These are phyloP conservation scores for Listrodromus nycthemerus DNA, from an alignment of 2,888 invertebrate species.

Conservation along the genomic window DNA sequence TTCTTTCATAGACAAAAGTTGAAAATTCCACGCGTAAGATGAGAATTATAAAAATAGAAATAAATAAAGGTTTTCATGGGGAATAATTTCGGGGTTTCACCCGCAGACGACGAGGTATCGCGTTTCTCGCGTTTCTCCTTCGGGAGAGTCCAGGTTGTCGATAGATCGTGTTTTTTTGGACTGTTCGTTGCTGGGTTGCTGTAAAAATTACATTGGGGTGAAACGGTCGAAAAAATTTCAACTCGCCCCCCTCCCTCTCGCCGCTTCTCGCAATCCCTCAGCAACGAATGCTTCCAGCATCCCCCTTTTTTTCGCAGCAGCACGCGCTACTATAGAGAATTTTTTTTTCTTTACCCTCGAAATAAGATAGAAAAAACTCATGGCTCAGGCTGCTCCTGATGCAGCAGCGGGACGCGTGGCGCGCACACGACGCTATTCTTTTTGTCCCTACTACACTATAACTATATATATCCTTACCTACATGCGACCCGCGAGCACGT, in stretches of 20 bases:
- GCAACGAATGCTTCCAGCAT: slow-evolving; percentile 50
- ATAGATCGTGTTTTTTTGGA: slow-evolving; percentile 2
- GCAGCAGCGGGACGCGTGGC: slow-evolving; percentile 69
- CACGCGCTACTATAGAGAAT: slow-evolving; percentile 56
- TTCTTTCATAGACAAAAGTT: not conserved
- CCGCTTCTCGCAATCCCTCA: slow-evolving; percentile 24
- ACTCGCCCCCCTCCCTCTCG: slow-evolving; percentile 30
- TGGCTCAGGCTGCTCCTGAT: slow-evolving; percentile 51
- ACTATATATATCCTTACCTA: slow-evolving; percentile 68
- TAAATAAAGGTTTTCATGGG: slow-evolving; percentile 45
- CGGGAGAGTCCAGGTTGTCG: slow-evolving; percentile 20
- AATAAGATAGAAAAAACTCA: slow-evolving; percentile 67
- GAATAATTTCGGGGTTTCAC: slow-evolving; percentile 80
- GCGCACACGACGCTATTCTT: slow-evolving; percentile 68
- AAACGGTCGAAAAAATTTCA: slow-evolving; percentile 46
- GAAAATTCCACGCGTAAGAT: not conserved
- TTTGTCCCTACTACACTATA: slow-evolving; percentile 45
- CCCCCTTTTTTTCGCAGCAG: slow-evolving; percentile 32
- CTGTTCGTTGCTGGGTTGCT: not conserved
- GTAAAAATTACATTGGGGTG: slow-evolving; percentile 36
- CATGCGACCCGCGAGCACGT: slow-evolving; percentile 53
- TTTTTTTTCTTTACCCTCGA: slow-evolving; percentile 65
- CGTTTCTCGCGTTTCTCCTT: slow-evolving; percentile 79
- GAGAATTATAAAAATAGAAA: not conserved
- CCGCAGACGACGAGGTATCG: slow-evolving; percentile 77